Evolutionary conservation across 53 echinoderm and acorn worm genomes (phyloP).

Genomic region (Actinopyga echinites): DNA sequence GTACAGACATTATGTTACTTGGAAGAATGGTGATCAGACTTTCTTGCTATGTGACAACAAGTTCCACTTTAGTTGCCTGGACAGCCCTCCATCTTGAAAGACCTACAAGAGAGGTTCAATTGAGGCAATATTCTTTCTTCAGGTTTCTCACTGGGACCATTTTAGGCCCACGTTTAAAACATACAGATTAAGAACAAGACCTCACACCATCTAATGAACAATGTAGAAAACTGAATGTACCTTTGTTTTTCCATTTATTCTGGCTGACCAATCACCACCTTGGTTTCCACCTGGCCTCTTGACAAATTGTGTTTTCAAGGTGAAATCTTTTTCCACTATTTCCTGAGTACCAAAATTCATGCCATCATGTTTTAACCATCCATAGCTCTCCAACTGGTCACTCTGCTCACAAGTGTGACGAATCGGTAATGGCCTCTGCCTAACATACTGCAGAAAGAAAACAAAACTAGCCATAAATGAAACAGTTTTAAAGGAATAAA

Average conservation of each 20-base stretch:
- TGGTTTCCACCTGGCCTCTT: slow-evolving; percentile 79
- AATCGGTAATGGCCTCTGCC: slow-evolving; percentile 61
- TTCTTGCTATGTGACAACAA: too few species aligned
- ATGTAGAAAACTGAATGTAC: slow-evolving; percentile 19
- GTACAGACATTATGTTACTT: too few species aligned
- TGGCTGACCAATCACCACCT: slow-evolving; percentile 96
- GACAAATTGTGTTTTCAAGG: slow-evolving; percentile 86
- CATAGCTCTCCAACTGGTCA: slow-evolving; percentile 81
- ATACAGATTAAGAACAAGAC: too few species aligned
- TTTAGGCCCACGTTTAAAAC: too few species aligned
- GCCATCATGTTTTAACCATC: slow-evolving; percentile 93
- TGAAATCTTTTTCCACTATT: slow-evolving; percentile 84
- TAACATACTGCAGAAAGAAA: slow-evolving; percentile 47
- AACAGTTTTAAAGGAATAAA: too few species aligned
- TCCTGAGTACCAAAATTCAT: slow-evolving; percentile 93
- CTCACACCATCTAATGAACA: neutral
- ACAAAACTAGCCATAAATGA: too few species aligned
- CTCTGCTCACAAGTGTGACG: slow-evolving; percentile 95
- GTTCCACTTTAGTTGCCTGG: too few species aligned
- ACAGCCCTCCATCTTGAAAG: too few species aligned
- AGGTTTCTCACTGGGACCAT: too few species aligned
- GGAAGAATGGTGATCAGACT: too few species aligned
- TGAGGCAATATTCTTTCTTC: too few species aligned
- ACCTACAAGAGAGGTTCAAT: too few species aligned
- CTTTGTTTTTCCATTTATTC: slow-evolving; percentile 71